These are phyloP conservation scores for Henricia sp. DNA, from an alignment of 53 echinoderm and acorn worm genomes.

Conservation along the genomic window DNA sequence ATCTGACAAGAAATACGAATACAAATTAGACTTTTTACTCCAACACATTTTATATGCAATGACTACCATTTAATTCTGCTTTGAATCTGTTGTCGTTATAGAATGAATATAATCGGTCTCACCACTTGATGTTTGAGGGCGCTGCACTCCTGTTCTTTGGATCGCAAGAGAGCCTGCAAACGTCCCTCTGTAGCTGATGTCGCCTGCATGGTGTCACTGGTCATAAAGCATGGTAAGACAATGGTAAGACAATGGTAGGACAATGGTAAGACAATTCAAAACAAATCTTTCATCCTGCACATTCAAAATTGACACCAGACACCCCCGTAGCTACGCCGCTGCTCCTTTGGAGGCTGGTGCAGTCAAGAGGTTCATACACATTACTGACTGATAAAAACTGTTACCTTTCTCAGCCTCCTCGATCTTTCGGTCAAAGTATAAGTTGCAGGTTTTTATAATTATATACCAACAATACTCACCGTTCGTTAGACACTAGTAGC, in stretches of 20 bases:
- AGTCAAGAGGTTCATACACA: no score
- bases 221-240: slow-evolving; percentile 6
- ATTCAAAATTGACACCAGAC: no score
- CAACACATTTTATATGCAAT: no score
- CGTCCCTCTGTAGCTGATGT: slow-evolving; percentile 72
- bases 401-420: no score
- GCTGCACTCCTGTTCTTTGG: slow-evolving; percentile 93
- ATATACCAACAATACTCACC: slow-evolving; percentile 47
- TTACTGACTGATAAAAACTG: no score
- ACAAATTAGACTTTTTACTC: no score
- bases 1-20: no score
- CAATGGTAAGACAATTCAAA: background rate
- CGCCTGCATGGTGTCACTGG: slow-evolving; percentile 67
- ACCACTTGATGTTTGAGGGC: slow-evolving; percentile 93
- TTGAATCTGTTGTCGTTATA: background rate
- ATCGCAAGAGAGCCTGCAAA: slow-evolving; percentile 72
- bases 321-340: no score
- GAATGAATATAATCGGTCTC: slow-evolving; percentile 7
- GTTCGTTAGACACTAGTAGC: slow-evolving; percentile 75
- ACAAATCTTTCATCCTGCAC: no score
- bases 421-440: no score
- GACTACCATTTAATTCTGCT: background rate
- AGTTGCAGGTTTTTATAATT: no score
- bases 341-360: no score
- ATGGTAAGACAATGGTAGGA: slow-evolving; percentile 17